Conservation (phyloP, 2,113 vertebrate species). For the Rostratula benghalensis region DNA sequence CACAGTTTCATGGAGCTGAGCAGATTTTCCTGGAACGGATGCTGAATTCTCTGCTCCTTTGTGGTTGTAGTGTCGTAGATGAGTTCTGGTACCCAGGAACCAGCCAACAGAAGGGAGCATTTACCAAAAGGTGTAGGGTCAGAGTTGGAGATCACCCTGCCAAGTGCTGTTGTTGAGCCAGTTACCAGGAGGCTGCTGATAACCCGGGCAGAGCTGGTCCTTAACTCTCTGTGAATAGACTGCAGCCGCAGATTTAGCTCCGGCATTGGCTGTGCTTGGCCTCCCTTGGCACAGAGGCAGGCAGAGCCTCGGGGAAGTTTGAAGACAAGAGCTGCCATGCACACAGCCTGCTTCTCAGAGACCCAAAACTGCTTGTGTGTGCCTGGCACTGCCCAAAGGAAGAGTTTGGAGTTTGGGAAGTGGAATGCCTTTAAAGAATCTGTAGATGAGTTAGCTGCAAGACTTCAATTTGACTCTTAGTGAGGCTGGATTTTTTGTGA, state of each 20-base stretch:
- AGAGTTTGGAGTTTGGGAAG: not conserved
- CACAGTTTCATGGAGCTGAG: not conserved
- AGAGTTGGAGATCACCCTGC: not conserved
- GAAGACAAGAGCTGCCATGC: not conserved
- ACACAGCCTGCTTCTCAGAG: not conserved
- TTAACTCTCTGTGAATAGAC: not conserved
- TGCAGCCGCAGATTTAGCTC: not conserved
- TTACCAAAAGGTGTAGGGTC: not conserved
- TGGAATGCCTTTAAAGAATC: not conserved
- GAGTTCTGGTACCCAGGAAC: not conserved
- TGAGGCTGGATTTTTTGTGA: not conserved
- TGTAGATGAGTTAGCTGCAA: not conserved
- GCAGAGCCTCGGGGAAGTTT: not conserved
- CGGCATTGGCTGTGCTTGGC: not conserved
- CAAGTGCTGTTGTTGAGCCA: conserved; percentile 19
- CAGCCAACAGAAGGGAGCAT: not conserved
- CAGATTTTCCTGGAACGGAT: conserved; percentile 21
- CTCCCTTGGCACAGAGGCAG: not conserved
- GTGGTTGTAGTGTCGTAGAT: not conserved
- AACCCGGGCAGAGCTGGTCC: not conserved
- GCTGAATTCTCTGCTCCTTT: conserved; percentile 16
- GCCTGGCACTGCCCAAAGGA: not conserved
- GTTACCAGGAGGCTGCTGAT: conserved; percentile 39
- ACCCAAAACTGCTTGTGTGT: not conserved
- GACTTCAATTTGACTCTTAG: not conserved